Conservation (phyloP, 2,797 vertebrate genomes). For the Chaenodraco wilsoni region DNA sequence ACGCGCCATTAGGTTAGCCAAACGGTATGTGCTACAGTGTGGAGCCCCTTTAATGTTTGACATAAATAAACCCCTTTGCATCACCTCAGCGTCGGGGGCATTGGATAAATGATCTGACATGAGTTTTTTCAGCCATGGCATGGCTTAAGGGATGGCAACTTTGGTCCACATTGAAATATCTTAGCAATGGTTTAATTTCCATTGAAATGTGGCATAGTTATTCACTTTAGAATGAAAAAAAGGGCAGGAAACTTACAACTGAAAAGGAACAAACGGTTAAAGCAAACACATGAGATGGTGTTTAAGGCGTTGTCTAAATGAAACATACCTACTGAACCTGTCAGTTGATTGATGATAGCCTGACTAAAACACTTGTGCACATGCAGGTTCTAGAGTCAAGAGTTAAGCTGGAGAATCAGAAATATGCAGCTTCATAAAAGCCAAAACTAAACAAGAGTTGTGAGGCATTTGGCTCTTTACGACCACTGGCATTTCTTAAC, state of each 20-base stretch:
- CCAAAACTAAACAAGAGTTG: background rate
- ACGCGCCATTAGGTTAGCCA: background rate
- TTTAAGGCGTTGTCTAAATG: no score
- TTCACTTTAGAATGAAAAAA: no score
- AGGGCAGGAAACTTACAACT: no score
- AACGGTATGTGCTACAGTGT: background rate
- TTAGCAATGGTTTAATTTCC: background rate
- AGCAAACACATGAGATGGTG: no score
- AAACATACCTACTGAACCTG: no score
- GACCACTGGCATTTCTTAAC: background rate
- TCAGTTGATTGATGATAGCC: no score
- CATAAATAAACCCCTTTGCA: background rate
- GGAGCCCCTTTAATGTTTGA: background rate
- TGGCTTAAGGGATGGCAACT: background rate
- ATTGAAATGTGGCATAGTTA: background rate
- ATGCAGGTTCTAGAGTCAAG: background rate
- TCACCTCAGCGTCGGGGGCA: background rate
- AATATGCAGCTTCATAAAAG: slow-evolving; percentile 6
- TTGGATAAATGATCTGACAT: background rate
- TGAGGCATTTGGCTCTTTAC: background rate
- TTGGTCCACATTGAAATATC: background rate
- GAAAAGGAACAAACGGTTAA: no score
- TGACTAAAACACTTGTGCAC: background rate
- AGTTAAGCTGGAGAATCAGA: slow-evolving; percentile 14
- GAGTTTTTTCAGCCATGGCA: background rate